phyloP scores from a whole-genome alignment of 2,888 invertebrate species.

The Caenorhabditis sp. region DNA sequence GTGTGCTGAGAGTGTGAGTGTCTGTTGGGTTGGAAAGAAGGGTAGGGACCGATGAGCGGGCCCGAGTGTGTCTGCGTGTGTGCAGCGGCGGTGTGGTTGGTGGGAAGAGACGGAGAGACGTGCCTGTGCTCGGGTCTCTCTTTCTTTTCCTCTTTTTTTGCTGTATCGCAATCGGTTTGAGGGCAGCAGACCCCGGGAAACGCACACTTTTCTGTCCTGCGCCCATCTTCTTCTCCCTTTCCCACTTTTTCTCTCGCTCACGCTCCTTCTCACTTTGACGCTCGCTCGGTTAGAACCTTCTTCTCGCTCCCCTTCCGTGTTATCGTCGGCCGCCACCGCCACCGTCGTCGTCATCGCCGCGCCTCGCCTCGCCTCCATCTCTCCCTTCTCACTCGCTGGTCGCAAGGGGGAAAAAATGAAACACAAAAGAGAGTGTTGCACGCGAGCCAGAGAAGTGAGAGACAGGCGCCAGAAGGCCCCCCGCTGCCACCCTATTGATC shows the following conservation, averaged over 20 bases:
- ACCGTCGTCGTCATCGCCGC: not conserved
- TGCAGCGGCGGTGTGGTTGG: no score
- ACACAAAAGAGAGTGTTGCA: conserved; percentile 4
- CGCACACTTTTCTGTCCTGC: not conserved
- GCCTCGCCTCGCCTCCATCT: not conserved
- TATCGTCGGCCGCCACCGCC: not conserved
- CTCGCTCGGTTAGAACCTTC: not conserved
- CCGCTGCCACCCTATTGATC: conserved; percentile 45
- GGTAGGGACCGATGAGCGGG: no score
- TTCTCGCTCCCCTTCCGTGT: not conserved
- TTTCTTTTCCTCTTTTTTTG: no score
- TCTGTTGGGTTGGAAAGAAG: no score
- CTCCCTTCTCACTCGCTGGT: no score
- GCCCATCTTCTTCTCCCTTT: not conserved
- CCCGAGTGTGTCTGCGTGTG: no score
- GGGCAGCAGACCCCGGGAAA: no score
- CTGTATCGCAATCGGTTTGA: no score
- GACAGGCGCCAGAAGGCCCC: conserved; percentile 31
- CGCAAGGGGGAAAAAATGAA: not conserved
- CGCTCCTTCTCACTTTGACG: not conserved
- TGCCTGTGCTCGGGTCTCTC: no score
- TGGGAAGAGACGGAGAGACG: no score
- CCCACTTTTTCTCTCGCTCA: not conserved
- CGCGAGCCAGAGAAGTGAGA: conserved; percentile 4
- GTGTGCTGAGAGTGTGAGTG: no score